Conservation (phyloP, 2,888 invertebrate species). For the Drosophila limbata region DNA sequence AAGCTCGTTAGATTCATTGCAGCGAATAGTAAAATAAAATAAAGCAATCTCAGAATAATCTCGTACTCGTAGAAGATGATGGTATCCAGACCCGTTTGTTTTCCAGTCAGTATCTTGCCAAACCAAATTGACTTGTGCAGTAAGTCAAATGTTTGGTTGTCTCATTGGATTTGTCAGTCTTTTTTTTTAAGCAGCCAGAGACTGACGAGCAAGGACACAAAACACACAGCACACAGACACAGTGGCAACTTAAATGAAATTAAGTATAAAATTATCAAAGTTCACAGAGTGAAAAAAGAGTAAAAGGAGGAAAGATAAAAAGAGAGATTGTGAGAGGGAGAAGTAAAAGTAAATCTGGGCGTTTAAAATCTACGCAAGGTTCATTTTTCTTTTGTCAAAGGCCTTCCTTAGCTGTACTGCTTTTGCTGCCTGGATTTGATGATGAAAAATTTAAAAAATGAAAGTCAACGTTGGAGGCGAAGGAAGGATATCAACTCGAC, state of each 20-base stretch:
- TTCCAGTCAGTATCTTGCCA: slow-evolving; percentile 3
- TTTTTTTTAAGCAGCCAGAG: not conserved
- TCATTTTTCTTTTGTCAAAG: slow-evolving; percentile 75
- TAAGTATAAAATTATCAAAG: slow-evolving; percentile 75
- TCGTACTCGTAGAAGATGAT: too few relatives aligned
- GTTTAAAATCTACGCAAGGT: slow-evolving; percentile 69
- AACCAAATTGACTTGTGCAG: slow-evolving; percentile 44
- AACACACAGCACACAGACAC: slow-evolving; percentile 5
- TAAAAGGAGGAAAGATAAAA: not conserved
- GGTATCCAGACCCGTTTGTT: not conserved
- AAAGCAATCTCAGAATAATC: not conserved
- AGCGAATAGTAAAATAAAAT: slow-evolving; percentile 21
- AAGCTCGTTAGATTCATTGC: slow-evolving; percentile 56
- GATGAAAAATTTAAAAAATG: slow-evolving; percentile 80
- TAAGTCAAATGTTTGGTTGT: slow-evolving; percentile 48
- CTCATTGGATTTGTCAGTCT: slow-evolving; percentile 29
- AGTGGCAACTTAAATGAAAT: slow-evolving; percentile 65
- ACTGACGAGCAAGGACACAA: slow-evolving; percentile 5
- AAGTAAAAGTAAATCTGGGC: slow-evolving; percentile 56
- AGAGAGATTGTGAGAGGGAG: slow-evolving; percentile 20
- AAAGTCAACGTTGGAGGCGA: slow-evolving; percentile 59
- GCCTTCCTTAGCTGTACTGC: slow-evolving; percentile 18
- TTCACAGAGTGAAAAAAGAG: slow-evolving; percentile 28
- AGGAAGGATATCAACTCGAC: slow-evolving; percentile 35
- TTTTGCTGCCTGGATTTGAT: slow-evolving; percentile 55